These are phyloP conservation scores for Megaceryle torquata DNA, from an alignment of 2,113 vertebrate species.

Conservation along the genomic window DNA sequence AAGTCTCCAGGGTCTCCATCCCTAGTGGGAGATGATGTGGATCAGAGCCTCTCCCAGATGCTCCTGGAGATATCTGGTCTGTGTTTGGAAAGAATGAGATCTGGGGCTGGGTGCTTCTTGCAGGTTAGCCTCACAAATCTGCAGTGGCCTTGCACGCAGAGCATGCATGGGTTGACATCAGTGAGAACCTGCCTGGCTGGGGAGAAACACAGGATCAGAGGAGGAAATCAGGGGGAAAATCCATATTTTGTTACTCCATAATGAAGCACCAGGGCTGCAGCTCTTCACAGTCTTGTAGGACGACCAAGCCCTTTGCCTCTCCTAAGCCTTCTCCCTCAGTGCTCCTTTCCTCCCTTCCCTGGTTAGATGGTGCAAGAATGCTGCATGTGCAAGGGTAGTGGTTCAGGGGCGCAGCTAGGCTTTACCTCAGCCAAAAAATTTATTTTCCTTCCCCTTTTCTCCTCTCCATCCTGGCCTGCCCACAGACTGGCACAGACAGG, in stretches of 20 bases:
- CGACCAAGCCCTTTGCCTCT: neutral
- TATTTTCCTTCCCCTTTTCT: neutral
- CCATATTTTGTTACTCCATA: neutral
- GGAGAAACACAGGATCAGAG: neutral
- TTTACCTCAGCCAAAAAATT: neutral
- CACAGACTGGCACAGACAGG: neutral
- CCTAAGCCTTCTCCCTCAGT: neutral
- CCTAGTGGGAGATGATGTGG: neutral
- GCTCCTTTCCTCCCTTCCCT: neutral
- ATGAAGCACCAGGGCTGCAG: neutral
- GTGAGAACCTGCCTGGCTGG: neutral
- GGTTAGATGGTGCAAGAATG: neutral
- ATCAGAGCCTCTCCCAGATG: neutral
- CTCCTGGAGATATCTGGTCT: neutral
- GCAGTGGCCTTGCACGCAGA: neutral
- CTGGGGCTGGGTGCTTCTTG: neutral
- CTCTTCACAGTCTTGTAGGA: neutral
- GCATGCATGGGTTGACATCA: neutral
- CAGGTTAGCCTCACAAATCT: neutral
- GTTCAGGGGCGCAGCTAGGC: neutral
- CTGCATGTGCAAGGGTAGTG: fast-evolving
- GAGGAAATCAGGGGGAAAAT: neutral
- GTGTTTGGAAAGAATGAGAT: neutral
- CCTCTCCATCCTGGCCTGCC: neutral
- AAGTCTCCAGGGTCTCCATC: neutral